Percentiles rank a stretch among this genome's conserved stretches.
These are phyloP conservation scores for Parapsyche elsis DNA, from an alignment of 1,140 invertebrate species.

Conservation along the genomic window DNA sequence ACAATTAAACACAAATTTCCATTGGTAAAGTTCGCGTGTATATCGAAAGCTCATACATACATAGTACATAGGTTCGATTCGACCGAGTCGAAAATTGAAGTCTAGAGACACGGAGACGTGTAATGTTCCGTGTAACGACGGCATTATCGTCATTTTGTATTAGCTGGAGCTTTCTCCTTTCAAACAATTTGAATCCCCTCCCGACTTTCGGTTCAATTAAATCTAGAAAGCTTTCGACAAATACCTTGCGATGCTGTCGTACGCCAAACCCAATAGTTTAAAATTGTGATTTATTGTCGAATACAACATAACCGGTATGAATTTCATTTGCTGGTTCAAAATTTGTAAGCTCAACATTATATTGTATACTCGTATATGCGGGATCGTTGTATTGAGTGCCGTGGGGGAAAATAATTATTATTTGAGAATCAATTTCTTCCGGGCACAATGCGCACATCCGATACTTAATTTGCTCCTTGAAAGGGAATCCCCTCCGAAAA, in stretches of 20 bases:
- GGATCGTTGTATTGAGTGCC: background rate
- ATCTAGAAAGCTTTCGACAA: background rate
- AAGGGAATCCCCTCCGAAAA: slow-evolving; percentile 18
- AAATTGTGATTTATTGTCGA: too few species aligned
- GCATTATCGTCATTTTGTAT: slow-evolving; percentile 27
- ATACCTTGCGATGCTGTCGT: too few species aligned
- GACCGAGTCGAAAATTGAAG: slow-evolving; percentile 5
- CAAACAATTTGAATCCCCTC: slow-evolving; percentile 7
- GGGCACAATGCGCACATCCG: background rate
- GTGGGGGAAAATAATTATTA: background rate
- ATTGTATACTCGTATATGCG: background rate
- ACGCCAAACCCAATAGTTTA: too few species aligned
- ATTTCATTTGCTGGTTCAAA: too few species aligned
- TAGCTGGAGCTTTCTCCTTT: background rate
- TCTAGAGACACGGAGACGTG: background rate
- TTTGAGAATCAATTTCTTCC: background rate
- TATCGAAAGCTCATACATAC: background rate
- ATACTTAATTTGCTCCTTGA: background rate
- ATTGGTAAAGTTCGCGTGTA: too few species aligned
- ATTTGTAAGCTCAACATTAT: too few species aligned
- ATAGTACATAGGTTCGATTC: background rate
- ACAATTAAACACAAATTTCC: too few species aligned
- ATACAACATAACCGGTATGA: too few species aligned
- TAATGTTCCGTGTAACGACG: slow-evolving; percentile 11
- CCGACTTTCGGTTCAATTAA: background rate